These are phyloP conservation scores for Hemicentrotus pulcherrimus DNA, from an alignment of 35 echinoderm and acorn worm genomes.

Conservation along the genomic window DNA sequence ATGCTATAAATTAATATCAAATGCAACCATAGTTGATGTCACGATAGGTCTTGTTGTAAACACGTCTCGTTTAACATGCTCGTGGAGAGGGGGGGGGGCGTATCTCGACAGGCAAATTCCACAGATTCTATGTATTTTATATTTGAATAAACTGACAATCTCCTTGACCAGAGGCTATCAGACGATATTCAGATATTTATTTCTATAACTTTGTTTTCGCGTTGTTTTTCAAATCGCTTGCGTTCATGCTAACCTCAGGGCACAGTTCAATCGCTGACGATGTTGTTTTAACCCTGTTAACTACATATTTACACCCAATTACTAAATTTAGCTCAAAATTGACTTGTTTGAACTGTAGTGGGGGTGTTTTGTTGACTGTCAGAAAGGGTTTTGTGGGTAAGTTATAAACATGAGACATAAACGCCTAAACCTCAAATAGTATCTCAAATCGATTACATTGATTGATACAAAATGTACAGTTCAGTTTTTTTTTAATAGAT, in stretches of 20 bases:
- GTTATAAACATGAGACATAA: background rate
- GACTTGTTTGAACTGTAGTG: background rate
- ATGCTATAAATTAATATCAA: too few relatives aligned
- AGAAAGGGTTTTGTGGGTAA: background rate
- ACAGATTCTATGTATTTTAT: background rate
- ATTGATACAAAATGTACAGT: too few relatives aligned
- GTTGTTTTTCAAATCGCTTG: background rate
- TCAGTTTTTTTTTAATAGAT: too few relatives aligned
- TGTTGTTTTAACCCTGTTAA: background rate
- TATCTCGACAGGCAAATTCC: too few relatives aligned
- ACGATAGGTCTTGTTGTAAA: too few relatives aligned
- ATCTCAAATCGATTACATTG: background rate
- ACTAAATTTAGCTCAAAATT: constrained; percentile 1
- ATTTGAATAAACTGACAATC: background rate
- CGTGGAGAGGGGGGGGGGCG: too few relatives aligned
- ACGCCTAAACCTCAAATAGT: background rate
- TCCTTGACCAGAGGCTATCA: background rate
- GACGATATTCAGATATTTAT: background rate
- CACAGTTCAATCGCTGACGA: background rate
- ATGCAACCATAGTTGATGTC: too few relatives aligned
- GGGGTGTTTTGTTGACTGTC: background rate
- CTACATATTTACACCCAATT: constrained; percentile 12
- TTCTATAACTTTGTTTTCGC: background rate
- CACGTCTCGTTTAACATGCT: too few relatives aligned
- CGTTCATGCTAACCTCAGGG: background rate